A percentile compares a stretch with the other conserved stretches of the same genome.
These are phyloP conservation scores for Drosophila heteroneura DNA, from an alignment of 2,888 invertebrate genomes.

Conservation along the genomic window DNA sequence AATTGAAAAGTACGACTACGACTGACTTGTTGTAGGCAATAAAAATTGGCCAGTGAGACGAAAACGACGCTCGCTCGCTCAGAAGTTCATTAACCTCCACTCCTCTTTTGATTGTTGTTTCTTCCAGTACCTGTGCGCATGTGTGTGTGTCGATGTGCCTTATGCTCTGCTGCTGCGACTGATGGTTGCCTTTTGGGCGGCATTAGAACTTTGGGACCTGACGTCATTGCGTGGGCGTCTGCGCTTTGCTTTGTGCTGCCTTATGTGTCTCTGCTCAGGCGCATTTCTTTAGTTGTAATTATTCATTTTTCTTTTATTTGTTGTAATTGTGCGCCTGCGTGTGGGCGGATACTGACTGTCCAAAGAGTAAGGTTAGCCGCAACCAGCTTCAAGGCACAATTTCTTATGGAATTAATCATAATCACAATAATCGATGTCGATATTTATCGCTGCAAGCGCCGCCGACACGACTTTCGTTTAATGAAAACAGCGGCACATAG, in stretches of 20 bases:
- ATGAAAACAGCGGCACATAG: constrained; percentile 16
- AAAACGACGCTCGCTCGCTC: constrained; percentile 16
- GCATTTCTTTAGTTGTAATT: constrained; percentile 64
- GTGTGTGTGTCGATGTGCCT: constrained; percentile 32
- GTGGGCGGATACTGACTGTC: constrained; percentile 36
- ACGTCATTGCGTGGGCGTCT: constrained; percentile 61
- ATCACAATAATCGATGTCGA: constrained; percentile 23
- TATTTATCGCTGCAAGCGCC: constrained; percentile 4
- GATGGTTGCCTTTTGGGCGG: constrained; percentile 19
- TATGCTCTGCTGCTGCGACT: constrained; percentile 32
- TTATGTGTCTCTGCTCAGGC: constrained; percentile 43
- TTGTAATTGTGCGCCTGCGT: constrained; percentile 34
- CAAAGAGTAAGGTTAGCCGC: constrained; percentile 14
- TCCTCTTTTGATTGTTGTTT: constrained; percentile 25
- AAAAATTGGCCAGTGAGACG: constrained; percentile 72
- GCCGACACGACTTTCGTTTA: constrained; percentile 46
- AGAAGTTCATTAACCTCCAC: constrained; percentile 65
- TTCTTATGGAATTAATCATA: constrained; percentile 17
- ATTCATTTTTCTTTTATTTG: constrained; percentile 47
- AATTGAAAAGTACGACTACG: constrained; percentile 69
- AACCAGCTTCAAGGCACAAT: constrained; percentile 26
- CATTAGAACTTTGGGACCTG: constrained; percentile 28
- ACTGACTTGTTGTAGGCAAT: constrained; percentile 66
- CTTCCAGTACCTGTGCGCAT: constrained; percentile 19
- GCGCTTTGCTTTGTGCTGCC: constrained; percentile 58